These are phyloP conservation scores for Camponotus pennsylvanicus DNA, from an alignment of 1,140 invertebrate genomes.

Conservation along the genomic window DNA sequence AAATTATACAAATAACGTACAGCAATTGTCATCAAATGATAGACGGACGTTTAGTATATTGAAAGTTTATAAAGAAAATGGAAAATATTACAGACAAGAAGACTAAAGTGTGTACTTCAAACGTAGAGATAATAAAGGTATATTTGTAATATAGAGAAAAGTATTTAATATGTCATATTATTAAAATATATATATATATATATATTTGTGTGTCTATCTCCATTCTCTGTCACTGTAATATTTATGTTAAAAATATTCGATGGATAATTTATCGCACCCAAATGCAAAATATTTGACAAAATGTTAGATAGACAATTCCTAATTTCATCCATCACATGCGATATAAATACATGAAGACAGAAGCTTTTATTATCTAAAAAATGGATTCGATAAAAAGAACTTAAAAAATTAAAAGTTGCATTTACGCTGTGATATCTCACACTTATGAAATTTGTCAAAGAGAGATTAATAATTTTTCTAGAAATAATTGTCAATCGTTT, in stretches of 20 bases:
- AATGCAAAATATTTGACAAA: neutral
- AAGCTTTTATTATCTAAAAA: slow-evolving; percentile 51
- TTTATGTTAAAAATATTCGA: neutral
- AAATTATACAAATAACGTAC: neutral
- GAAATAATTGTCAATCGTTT: slow-evolving; percentile 54
- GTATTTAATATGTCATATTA: slow-evolving; percentile 1
- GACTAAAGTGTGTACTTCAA: neutral
- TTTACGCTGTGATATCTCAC: slow-evolving; percentile 32
- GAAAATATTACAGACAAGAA: neutral
- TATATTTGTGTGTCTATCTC: neutral
- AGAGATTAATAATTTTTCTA: slow-evolving; percentile 62
- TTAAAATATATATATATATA: slow-evolving; percentile 16
- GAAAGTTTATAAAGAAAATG: neutral
- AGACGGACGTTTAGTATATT: neutral
- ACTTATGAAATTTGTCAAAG: slow-evolving; percentile 57
- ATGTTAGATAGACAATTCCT: neutral
- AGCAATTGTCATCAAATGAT: neutral
- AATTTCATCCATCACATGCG: slow-evolving; percentile 37
- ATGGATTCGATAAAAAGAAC: neutral
- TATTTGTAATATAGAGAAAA: neutral
- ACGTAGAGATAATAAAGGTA: neutral
- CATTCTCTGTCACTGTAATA: neutral
- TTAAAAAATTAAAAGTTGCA: too few relatives aligned
- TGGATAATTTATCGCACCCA: neutral
- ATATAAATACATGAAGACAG: slow-evolving; percentile 50